phyloP scores from a whole-genome alignment of 2,797 vertebrate genomes.

The Ctenochaetus hawaiiensis region DNA sequence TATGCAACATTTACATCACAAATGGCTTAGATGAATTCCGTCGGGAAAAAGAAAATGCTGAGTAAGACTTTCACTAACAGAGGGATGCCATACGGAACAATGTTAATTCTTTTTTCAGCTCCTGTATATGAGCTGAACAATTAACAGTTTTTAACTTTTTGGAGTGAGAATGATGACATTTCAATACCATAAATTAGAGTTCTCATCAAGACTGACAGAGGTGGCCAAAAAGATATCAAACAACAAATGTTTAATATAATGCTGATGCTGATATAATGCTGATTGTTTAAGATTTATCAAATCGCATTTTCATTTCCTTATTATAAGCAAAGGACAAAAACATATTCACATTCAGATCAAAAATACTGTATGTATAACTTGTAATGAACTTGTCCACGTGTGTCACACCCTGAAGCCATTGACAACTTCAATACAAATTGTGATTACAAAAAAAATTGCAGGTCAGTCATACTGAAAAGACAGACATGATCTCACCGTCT shows the following conservation, averaged over 20 bases:
- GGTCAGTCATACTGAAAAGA: neutral
- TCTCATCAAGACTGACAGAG: neutral
- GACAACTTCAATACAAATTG: neutral
- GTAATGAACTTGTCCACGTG: neutral
- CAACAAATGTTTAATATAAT: too few species aligned
- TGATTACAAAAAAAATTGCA: neutral
- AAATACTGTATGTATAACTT: neutral
- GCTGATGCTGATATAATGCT: neutral
- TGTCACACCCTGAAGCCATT: too few species aligned
- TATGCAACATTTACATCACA: constrained; percentile 5
- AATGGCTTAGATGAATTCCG: neutral
- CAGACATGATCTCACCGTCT: neutral
- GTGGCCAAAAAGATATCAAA: too few species aligned
- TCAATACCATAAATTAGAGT: neutral
- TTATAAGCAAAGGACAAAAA: neutral
- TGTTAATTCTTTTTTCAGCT: neutral
- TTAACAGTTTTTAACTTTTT: too few species aligned
- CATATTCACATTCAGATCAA: neutral
- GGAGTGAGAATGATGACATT: too few species aligned
- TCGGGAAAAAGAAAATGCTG: neutral
- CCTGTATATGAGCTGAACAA: neutral
- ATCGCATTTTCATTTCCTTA: neutral
- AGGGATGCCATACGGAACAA: neutral
- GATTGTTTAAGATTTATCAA: neutral
- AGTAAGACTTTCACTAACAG: neutral